phyloP scores from a whole-genome alignment of 2,113 vertebrate genomes.

The Platanista minor region DNA sequence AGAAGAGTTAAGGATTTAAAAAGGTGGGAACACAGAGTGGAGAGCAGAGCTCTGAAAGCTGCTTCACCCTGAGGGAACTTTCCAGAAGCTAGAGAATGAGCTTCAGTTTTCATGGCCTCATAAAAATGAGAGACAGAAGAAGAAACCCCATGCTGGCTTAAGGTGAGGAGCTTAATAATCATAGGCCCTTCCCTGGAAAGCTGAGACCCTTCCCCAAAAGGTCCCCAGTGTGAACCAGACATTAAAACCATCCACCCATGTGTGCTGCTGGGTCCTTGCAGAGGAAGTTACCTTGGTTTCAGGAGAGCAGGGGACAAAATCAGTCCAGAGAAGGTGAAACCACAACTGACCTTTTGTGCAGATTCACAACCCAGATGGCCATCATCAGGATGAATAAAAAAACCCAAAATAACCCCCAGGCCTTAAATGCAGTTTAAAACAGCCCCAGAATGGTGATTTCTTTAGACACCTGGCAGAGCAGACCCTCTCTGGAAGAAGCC shows the following conservation, averaged over 20 bases:
- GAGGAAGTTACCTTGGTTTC: neutral
- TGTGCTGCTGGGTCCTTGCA: no score
- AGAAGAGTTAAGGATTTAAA: neutral
- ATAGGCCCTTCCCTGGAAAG: neutral
- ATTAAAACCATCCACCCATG: rapidly evolving
- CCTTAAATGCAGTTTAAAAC: neutral
- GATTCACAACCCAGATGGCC: neutral
- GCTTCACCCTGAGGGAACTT: neutral
- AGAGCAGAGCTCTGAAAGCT: neutral
- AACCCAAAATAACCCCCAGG: no score
- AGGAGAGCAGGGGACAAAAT: neutral
- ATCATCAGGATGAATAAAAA: neutral
- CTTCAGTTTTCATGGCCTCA: neutral
- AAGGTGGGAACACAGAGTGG: neutral
- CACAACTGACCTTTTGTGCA: neutral
- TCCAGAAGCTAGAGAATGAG: neutral
- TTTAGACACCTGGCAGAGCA: neutral
- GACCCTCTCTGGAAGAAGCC: neutral
- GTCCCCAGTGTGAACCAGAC: rapidly evolving
- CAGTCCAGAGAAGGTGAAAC: neutral
- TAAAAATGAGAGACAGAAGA: neutral
- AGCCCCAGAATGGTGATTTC: neutral
- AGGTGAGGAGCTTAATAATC: neutral
- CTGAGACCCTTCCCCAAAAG: neutral
- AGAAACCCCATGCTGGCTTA: neutral